Evolutionary conservation across 2,797 vertebrate genomes (phyloP).

Genomic region (Natrix natrix): DNA sequence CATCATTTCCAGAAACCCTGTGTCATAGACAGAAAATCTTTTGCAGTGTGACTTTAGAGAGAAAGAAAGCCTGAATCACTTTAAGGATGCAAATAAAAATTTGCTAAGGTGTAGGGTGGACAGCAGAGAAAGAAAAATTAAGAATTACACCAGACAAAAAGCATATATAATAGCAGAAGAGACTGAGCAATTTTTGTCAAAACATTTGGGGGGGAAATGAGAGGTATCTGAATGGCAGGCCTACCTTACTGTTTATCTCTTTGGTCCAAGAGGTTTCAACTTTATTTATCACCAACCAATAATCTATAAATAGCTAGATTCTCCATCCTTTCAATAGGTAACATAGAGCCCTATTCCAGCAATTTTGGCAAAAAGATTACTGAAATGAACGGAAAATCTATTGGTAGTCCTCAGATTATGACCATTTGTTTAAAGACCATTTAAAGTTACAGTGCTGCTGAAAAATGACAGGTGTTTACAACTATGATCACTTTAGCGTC

Average conservation of each 20-base stretch:
- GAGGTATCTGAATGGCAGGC: background rate
- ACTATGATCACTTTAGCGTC: too few species aligned
- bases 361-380: background rate
- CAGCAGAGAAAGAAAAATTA: background rate
- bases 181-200: too few species aligned
- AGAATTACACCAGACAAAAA: background rate
- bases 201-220: background rate
- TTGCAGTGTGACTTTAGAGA: background rate
- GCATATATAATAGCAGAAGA: background rate
- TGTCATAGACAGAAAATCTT: background rate
- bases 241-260: background rate
- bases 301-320: background rate
- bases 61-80: background rate
- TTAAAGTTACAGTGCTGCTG: too few species aligned
- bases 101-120: background rate
- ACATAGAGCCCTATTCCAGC: background rate
- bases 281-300: background rate
- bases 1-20: background rate
- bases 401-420: background rate
- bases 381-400: background rate
- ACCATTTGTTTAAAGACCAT: background rate
- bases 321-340: background rate
- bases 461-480: too few species aligned
- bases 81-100: background rate
- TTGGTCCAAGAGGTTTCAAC: background rate